Percentiles rank a stretch among this genome's conserved stretches.
These are phyloP conservation scores for Dinocampus coccinellae DNA, from an alignment of 2,888 invertebrate species.

Conservation along the genomic window DNA sequence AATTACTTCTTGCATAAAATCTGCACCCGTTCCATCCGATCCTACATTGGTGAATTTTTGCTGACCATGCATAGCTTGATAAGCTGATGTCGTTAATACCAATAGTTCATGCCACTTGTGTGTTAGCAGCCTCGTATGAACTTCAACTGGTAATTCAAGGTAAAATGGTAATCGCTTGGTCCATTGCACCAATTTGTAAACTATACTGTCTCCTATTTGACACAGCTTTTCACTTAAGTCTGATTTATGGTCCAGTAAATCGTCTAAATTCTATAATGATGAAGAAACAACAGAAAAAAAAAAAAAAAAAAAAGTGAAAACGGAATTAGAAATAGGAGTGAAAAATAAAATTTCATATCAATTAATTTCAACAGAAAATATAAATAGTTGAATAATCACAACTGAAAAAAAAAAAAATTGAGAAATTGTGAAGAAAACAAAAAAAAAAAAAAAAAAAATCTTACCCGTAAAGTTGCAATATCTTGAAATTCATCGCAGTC, in stretches of 20 bases:
- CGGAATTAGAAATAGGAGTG: too few relatives aligned
- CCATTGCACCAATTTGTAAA: conserved; percentile 98
- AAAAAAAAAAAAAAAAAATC: conserved; percentile 38
- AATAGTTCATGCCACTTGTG: conserved; percentile 98
- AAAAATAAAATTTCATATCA: conserved; percentile 1
- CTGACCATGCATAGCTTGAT: conserved; percentile 89
- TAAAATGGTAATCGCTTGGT: conserved; percentile 98
- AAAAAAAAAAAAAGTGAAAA: background rate
- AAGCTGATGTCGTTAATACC: conserved; percentile 93
- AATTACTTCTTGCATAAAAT: conserved; percentile 87
- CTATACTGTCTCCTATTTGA: conserved; percentile 97
- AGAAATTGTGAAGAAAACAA: too few relatives aligned
- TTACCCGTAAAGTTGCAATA: conserved; percentile 84
- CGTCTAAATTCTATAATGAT: conserved; percentile 91
- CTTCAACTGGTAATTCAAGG: conserved; percentile 94
- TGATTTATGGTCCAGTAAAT: conserved; percentile 90
- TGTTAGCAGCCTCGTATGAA: conserved; percentile 94
- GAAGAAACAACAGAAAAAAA: conserved; percentile 17
- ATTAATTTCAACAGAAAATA: conserved; percentile 5
- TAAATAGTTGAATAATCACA: conserved; percentile 20
- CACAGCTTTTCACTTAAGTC: conserved; percentile 93
- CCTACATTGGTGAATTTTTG: conserved; percentile 67
- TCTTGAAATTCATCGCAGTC: conserved; percentile 98
- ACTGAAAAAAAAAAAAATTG: too few relatives aligned
- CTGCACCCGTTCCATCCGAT: conserved; percentile 76